Evolutionary conservation across 2,113 vertebrate species (phyloP).

Genomic region (Taxidea taxus): DNA sequence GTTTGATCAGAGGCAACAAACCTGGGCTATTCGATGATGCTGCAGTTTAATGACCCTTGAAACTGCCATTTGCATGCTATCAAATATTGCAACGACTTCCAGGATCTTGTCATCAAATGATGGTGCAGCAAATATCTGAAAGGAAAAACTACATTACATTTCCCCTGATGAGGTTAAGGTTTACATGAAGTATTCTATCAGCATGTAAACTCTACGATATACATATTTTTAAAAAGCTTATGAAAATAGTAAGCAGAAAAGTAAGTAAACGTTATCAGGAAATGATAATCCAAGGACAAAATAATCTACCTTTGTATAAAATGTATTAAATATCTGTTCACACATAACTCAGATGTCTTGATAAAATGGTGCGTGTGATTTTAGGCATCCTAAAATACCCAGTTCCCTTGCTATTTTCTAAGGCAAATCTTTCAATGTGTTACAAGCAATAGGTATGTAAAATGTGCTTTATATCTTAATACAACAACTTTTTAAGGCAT

Average conservation of each 20-base stretch:
- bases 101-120: constrained; percentile 98
- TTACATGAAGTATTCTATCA: neutral
- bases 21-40: constrained; percentile 98
- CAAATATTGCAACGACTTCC: constrained; percentile 97
- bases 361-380: neutral
- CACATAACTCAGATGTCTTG: neutral
- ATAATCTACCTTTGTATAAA: neutral
- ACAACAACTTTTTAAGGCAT: neutral
- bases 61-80: constrained; percentile 99
- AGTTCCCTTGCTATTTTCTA: neutral
- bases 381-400: neutral
- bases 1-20: constrained; percentile 69
- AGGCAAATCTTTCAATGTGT: neutral
- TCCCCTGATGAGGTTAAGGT: neutral
- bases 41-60: constrained; percentile 98
- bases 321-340: neutral
- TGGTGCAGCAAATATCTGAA: constrained; percentile 96
- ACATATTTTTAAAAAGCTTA: neutral
- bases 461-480: neutral
- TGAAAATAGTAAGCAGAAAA: neutral
- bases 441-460: neutral
- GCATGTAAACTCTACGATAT: neutral
- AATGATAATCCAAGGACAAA: neutral
- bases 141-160: constrained; percentile 36
- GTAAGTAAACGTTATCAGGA: neutral